phyloP scores from a whole-genome alignment of 1,140 invertebrate species.

The Drosophila obscura region DNA sequence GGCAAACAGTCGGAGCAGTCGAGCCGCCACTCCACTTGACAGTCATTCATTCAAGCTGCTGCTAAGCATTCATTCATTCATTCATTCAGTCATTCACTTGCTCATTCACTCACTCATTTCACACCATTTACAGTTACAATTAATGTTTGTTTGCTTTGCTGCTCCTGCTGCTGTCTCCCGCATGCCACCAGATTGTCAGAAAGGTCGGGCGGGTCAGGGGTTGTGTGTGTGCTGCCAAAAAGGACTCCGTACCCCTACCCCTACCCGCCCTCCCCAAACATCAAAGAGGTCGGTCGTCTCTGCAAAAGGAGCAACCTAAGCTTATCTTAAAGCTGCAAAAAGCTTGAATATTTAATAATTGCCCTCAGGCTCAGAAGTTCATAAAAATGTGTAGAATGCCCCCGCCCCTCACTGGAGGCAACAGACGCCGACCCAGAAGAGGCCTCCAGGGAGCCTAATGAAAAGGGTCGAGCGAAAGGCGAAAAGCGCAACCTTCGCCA shows the following conservation, averaged over 20 bases:
- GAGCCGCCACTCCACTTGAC: conserved; percentile 54
- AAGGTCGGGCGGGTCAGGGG: no score
- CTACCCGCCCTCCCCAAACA: conserved; percentile 20
- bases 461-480: conserved; percentile 76
- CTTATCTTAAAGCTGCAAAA: conserved; percentile 55
- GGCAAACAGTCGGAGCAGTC: conserved; percentile 1
- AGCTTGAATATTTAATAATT: conserved; percentile 77
- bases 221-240: no score
- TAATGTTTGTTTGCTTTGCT: conserved; percentile 70
- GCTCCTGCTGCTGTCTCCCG: conserved; percentile 38
- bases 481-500: conserved; percentile 73
- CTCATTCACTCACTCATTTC: conserved; percentile 59
- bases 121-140: conserved; percentile 80
- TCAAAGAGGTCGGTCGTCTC: conserved; percentile 48
- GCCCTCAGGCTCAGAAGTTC: conserved; percentile 54
- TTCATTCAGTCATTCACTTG: conserved; percentile 46
- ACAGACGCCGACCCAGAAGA: conserved; percentile 17
- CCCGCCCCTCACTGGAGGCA: conserved; percentile 8
- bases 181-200: conserved; percentile 32
- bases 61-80: conserved; percentile 55
- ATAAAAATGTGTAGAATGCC: conserved; percentile 54
- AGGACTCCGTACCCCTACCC: no score
- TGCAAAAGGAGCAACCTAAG: conserved; percentile 3
- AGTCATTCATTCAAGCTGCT: conserved; percentile 58
- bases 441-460: conserved; percentile 53